A percentile compares a stretch with the other conserved stretches of the same genome.
These are phyloP conservation scores for Glomeris maerens DNA, from an alignment of 1,140 invertebrate genomes.

Conservation along the genomic window DNA sequence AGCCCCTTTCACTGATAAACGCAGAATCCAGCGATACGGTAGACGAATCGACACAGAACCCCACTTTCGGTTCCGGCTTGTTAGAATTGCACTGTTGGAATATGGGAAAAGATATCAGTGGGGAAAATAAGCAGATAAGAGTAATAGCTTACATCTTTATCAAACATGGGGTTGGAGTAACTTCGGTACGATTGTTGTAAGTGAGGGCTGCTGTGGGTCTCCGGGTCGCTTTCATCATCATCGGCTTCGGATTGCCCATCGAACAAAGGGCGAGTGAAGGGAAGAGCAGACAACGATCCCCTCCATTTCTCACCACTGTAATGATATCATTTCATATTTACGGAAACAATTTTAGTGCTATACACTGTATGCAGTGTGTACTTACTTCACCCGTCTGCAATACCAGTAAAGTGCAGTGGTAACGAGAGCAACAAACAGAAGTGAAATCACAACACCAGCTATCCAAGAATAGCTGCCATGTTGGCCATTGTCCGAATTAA, in stretches of 20 bases:
- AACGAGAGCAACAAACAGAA: not conserved
- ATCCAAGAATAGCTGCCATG: not conserved
- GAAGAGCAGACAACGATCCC: not conserved
- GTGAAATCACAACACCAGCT: not conserved
- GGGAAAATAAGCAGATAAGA: no score
- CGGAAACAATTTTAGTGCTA: not conserved
- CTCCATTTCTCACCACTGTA: not conserved
- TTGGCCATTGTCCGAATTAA: no score
- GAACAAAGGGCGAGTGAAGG: not conserved
- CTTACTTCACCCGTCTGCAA: constrained; percentile 1
- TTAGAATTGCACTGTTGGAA: no score
- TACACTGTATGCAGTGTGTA: not conserved
- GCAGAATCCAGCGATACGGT: no score
- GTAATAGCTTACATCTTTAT: no score
- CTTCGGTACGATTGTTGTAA: not conserved
- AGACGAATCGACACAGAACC: no score
- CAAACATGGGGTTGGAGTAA: constrained; percentile 3
- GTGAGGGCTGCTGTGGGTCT: not conserved
- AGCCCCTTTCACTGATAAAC: no score
- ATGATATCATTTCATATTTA: not conserved
- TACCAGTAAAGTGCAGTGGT: not conserved
- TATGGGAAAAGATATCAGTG: no score
- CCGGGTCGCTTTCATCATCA: not conserved
- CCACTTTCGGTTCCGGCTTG: no score
- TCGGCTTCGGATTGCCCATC: not conserved